These are phyloP conservation scores for Coranthus polyacanthus DNA, from an alignment of 2,797 vertebrate species.

Conservation along the genomic window DNA sequence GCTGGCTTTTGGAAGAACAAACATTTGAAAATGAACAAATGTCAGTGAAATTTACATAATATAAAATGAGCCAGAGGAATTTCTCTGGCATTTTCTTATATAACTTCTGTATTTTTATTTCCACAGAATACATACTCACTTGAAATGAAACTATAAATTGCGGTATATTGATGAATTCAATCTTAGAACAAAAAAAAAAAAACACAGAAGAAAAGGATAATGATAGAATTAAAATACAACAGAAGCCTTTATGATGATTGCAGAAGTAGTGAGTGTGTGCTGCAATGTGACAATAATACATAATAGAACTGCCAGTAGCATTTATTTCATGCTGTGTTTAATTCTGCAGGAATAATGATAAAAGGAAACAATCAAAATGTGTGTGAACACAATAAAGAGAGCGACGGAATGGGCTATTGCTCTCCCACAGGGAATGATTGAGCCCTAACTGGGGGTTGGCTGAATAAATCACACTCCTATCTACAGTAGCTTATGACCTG, in stretches of 20 bases:
- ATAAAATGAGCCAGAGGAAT: slow-evolving; percentile 47
- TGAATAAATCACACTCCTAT: slow-evolving; percentile 77
- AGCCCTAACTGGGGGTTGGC: slow-evolving; percentile 75
- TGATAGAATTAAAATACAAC: slow-evolving; percentile 68
- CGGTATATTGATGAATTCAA: slow-evolving; percentile 58
- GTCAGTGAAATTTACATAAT: slow-evolving; percentile 75
- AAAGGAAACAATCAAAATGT: slow-evolving; percentile 85
- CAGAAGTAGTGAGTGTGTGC: slow-evolving; percentile 61
- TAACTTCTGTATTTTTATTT: slow-evolving; percentile 45
- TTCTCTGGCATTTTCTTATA: slow-evolving; percentile 44
- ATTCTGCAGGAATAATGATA: slow-evolving; percentile 86
- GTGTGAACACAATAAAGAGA: slow-evolving; percentile 81
- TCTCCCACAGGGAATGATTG: slow-evolving; percentile 81
- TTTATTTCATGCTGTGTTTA: slow-evolving; percentile 87
- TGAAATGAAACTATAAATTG: slow-evolving; percentile 60
- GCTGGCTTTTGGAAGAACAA: slow-evolving; percentile 61
- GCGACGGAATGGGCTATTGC: slow-evolving; percentile 74
- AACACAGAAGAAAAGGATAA: slow-evolving; percentile 45
- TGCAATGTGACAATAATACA: slow-evolving; percentile 80
- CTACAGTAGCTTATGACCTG: slow-evolving; percentile 73
- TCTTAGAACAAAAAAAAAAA: slow-evolving; percentile 31
- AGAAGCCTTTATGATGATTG: slow-evolving; percentile 77
- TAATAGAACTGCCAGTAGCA: slow-evolving; percentile 82
- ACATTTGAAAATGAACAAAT: slow-evolving; percentile 76
- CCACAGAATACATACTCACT: slow-evolving; percentile 42